Base-by-base conservation (phyloP, 2,888 invertebrate genomes). In the Eupsilia transversa region DNA sequence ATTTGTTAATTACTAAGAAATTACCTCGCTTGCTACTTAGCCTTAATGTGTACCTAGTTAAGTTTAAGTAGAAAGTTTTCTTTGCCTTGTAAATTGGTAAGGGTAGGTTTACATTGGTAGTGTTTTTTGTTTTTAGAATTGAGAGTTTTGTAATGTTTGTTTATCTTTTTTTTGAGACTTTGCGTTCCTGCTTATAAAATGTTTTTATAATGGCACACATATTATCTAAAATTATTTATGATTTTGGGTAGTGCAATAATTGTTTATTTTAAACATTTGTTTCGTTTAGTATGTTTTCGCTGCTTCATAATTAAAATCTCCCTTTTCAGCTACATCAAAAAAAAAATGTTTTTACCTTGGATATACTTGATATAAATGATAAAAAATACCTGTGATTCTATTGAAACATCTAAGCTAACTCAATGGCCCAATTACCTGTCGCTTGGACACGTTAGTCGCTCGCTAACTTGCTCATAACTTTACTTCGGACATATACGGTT, bases 1-100 rank as follows among this genome's bases (percentile, higher is more conserved):
- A 83, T 86, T 87, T 78, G 87, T 89, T 90, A 89, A 89, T 89
- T 89, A 89, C 78, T 85, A 87, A 84, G 87, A 86, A 87, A 88
- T 89, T 86, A 86, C 84, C 33, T 67, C 54, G 65, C 59, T 54
- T 61, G 68, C 52, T 70, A 74, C 78, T 83, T 64, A 56, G 61
- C 43, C 68, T 80, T 81, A 80, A 85, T 83, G 78, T 80, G 67
- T 78, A n/a, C n/a, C n/a, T n/a, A 76, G 80, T 79, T 71, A 77
- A 82, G 80, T 82, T 83, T 63, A 80, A 84, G 77, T 80, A 69
- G 69, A 67, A 86, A 87, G 81, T 85, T 85, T 76, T 72, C 65
- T 73, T 77, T 78, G 59, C 64, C 57, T 83, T 75, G 61, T 85
- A 70, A 79, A 80, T 81, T 75, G 52, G 72, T 79, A 72, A 84